These are phyloP conservation scores for Drosophila ezoana DNA, from an alignment of 2,888 invertebrate species.

Conservation along the genomic window DNA sequence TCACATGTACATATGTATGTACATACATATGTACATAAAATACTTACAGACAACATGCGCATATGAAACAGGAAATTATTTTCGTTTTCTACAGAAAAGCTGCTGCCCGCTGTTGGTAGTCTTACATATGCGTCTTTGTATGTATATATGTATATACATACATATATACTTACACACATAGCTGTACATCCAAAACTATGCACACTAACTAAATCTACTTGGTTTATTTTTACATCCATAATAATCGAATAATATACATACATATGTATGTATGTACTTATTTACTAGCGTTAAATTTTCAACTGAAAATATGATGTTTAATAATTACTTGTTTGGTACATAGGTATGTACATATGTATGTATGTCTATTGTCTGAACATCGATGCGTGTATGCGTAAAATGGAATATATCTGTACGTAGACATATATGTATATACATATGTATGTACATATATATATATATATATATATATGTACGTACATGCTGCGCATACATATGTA, in stretches of 20 bases:
- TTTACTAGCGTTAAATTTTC: too few relatives aligned
- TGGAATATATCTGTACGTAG: not conserved
- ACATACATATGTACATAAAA: not conserved
- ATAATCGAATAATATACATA: not conserved
- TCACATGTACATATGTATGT: not conserved
- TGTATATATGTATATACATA: not conserved
- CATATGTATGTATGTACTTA: too few relatives aligned
- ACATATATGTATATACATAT: not conserved
- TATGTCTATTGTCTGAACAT: not conserved
- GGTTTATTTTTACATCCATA: conserved; percentile 11
- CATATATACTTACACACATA: not conserved
- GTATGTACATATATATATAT: conserved; percentile 6
- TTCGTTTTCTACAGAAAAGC: conserved; percentile 59
- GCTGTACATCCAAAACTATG: not conserved
- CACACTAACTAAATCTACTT: conserved; percentile 6
- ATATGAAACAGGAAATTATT: conserved; percentile 68
- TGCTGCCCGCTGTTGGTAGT: conserved; percentile 35
- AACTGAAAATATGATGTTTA: too few relatives aligned
- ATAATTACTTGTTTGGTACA: not conserved
- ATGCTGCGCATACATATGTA: too few relatives aligned
- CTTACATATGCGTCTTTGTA: not conserved
- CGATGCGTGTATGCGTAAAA: not conserved
- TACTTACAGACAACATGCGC: not conserved
- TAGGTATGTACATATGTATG: not conserved
- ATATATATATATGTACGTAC: not conserved